Evolutionary conservation across 2,888 invertebrate genomes (phyloP).

Genomic region (Drosophila incognita): DNA sequence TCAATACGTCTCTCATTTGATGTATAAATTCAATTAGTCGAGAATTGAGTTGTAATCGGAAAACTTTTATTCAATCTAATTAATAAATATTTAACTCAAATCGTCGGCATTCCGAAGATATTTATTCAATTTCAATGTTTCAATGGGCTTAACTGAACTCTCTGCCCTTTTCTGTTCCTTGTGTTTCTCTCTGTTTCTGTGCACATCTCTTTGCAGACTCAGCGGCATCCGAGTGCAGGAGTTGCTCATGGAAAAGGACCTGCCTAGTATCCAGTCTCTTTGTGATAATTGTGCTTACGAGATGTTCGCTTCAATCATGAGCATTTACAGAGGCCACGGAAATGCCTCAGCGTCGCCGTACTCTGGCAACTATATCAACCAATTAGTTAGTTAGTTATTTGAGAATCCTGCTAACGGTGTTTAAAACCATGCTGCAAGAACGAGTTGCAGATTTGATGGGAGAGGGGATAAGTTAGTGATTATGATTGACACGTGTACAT

Average conservation of each 20-base stretch:
- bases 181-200: neutral
- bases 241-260: constrained; percentile 44
- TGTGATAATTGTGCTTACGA: constrained; percentile 65
- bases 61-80: neutral
- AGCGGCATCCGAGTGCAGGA: constrained; percentile 35
- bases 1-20: neutral
- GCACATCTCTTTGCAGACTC: constrained; percentile 41
- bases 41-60: neutral
- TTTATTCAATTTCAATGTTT: neutral
- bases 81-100: neutral
- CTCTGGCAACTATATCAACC: constrained; percentile 80
- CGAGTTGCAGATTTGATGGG: neutral
- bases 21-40: neutral
- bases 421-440: neutral
- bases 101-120: neutral
- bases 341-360: constrained; percentile 24
- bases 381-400: constrained; percentile 80
- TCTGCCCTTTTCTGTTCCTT: neutral
- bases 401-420: constrained; percentile 6
- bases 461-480: neutral
- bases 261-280: constrained; percentile 56
- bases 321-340: constrained; percentile 44
- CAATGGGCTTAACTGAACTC: neutral
- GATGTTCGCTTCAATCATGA: constrained; percentile 70
- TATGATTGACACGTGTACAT: constrained; percentile 47